Evolutionary conservation across 2,797 vertebrate species (phyloP).

Genomic region (Taeniopygia guttata): DNA sequence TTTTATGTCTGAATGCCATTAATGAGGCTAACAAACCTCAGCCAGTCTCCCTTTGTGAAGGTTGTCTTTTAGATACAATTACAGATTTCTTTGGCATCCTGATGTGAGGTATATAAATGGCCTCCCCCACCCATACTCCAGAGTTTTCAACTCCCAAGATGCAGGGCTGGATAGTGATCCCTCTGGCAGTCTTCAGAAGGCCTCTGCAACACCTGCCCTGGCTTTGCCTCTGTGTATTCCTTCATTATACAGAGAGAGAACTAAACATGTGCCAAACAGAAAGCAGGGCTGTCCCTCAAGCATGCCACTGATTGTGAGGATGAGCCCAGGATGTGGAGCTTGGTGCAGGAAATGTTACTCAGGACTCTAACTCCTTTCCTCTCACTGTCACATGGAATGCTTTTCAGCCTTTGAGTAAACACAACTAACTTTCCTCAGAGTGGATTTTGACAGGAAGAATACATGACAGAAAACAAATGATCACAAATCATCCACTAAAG

Average conservation of each 20-base stretch:
- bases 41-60: neutral
- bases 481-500: neutral
- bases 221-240: neutral
- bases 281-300: neutral
- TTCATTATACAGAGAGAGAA: neutral
- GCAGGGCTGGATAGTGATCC: slow-evolving; percentile 10
- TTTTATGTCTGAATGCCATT: slow-evolving; percentile 29
- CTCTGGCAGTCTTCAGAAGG: slow-evolving; percentile 25
- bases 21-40: slow-evolving; percentile 26
- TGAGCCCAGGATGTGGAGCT: neutral
- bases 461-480: slow-evolving; percentile 46
- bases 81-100: neutral
- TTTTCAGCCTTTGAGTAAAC: slow-evolving; percentile 11
- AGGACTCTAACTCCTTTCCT: neutral
- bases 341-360: neutral
- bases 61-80: neutral
- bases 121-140: slow-evolving; percentile 31
- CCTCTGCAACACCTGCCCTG: slow-evolving; percentile 9
- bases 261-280: neutral
- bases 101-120: neutral
- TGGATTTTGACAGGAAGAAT: slow-evolving; percentile 24
- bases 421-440: slow-evolving; percentile 17
- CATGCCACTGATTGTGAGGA: neutral
- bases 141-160: slow-evolving; percentile 52
- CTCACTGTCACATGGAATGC: neutral